These are phyloP conservation scores for Bombyx mori DNA, from an alignment of 1,140 invertebrate species.

Conservation along the genomic window DNA sequence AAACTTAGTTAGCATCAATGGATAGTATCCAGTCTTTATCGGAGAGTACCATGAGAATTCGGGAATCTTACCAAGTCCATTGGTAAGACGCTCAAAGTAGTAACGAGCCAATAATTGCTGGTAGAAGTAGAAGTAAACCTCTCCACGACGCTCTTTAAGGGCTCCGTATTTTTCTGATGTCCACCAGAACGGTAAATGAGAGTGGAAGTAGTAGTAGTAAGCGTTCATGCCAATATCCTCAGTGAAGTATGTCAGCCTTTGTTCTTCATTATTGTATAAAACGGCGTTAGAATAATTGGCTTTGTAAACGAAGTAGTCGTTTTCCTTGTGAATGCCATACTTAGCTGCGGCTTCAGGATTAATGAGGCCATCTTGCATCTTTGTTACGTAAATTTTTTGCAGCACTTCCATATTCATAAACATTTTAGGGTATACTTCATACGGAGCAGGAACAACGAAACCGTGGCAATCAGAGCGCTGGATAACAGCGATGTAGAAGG, in stretches of 20 bases:
- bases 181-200: constrained; percentile 77
- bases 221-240: constrained; percentile 80
- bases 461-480: constrained; percentile 73
- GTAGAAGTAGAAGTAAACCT: constrained; percentile 75
- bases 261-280: constrained; percentile 70
- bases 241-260: constrained; percentile 79
- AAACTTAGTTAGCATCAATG: constrained; percentile 44
- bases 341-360: constrained; percentile 32
- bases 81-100: constrained; percentile 77
- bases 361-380: constrained; percentile 68
- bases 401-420: constrained; percentile 74
- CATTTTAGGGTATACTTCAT: constrained; percentile 76
- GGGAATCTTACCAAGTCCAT: constrained; percentile 74
- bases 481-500: constrained; percentile 72
- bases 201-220: constrained; percentile 79
- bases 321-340: constrained; percentile 61
- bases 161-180: constrained; percentile 63
- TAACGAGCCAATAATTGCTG: constrained; percentile 77
- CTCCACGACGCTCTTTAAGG: constrained; percentile 72
- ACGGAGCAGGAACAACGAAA: constrained; percentile 73
- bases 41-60: constrained; percentile 72
- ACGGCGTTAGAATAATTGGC: constrained; percentile 72
- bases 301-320: constrained; percentile 52
- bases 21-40: constrained; percentile 73
- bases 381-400: constrained; percentile 70